Evolutionary conservation across 2,888 invertebrate genomes (phyloP).

Genomic region (Noctua janthe): DNA sequence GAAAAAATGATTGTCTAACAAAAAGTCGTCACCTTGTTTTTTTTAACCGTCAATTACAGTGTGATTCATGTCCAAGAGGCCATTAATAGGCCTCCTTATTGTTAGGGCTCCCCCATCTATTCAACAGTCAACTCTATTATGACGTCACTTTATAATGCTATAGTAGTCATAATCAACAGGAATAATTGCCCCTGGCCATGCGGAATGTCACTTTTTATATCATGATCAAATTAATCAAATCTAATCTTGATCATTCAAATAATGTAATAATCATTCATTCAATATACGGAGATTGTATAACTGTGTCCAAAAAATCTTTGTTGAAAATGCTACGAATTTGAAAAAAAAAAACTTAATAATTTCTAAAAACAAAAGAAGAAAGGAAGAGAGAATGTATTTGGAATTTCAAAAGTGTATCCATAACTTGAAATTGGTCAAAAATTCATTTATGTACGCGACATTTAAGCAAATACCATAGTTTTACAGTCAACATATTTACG

Average conservation of each 20-base stretch:
- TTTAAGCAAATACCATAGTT: not conserved
- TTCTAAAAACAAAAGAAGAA: not conserved
- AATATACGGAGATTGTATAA: not conserved
- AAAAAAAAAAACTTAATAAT: not conserved
- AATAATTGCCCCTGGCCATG: conserved; percentile 20
- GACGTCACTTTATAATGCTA: conserved; percentile 19
- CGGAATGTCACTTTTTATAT: not conserved
- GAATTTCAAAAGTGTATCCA: not conserved
- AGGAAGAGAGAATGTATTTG: too few species aligned
- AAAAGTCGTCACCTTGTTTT: conserved; percentile 28
- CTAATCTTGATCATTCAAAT: conserved; percentile 14
- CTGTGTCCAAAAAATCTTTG: not conserved
- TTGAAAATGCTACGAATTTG: not conserved
- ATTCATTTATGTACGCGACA: not conserved
- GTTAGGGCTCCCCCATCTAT: conserved; percentile 24
- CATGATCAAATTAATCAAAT: conserved; percentile 13
- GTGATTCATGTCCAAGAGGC: conserved; percentile 37
- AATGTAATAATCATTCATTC: not conserved
- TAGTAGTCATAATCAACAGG: conserved; percentile 11
- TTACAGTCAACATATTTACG: not conserved
- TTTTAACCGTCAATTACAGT: conserved; percentile 43
- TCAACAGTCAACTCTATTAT: conserved; percentile 23
- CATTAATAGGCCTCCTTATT: conserved; percentile 39
- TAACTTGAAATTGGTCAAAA: not conserved
- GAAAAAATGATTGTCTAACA: conserved; percentile 15